These are phyloP conservation scores for Scaptomyza reducta DNA, from an alignment of 2,888 invertebrate species.

Conservation along the genomic window DNA sequence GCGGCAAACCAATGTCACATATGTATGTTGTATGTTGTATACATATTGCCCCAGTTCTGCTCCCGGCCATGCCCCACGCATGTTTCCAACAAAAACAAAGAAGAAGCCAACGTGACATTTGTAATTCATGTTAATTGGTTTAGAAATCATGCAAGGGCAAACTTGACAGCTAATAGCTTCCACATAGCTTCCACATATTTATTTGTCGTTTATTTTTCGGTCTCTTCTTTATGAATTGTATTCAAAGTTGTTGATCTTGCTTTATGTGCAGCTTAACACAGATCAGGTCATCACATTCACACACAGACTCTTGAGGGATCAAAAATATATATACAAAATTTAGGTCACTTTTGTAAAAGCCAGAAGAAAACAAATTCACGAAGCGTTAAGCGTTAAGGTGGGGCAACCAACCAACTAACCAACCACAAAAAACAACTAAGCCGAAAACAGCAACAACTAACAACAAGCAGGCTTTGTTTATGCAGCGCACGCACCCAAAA, in stretches of 20 bases:
- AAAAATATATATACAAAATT: constrained; percentile 32
- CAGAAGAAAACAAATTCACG: constrained; percentile 65
- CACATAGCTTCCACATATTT: constrained; percentile 52
- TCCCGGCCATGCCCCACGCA: constrained; percentile 10
- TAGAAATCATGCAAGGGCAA: constrained; percentile 47
- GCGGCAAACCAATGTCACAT: constrained; percentile 59
- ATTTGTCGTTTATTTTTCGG: constrained; percentile 41
- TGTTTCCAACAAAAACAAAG: constrained; percentile 24
- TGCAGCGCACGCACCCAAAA: constrained; percentile 69
- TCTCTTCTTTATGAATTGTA: constrained; percentile 50
- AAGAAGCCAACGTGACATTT: constrained; percentile 54
- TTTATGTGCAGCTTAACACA: constrained; percentile 19
- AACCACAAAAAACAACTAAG: constrained; percentile 51
- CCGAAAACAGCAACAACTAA: constrained; percentile 24
- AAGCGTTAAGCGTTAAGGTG: constrained; percentile 73
- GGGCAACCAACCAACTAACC: constrained; percentile 49
- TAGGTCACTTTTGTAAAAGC: constrained; percentile 58
- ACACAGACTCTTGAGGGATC: constrained; percentile 6
- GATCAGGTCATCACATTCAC: constrained; percentile 16
- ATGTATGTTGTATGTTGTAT: neutral
- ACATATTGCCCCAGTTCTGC: constrained; percentile 36
- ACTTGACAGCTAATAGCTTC: constrained; percentile 49
- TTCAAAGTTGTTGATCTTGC: constrained; percentile 34
- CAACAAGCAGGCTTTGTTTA: constrained; percentile 45
- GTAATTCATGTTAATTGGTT: constrained; percentile 69